phyloP scores from a whole-genome alignment of 2,113 vertebrate species.

The Machaerirhynchus nigripectus region DNA sequence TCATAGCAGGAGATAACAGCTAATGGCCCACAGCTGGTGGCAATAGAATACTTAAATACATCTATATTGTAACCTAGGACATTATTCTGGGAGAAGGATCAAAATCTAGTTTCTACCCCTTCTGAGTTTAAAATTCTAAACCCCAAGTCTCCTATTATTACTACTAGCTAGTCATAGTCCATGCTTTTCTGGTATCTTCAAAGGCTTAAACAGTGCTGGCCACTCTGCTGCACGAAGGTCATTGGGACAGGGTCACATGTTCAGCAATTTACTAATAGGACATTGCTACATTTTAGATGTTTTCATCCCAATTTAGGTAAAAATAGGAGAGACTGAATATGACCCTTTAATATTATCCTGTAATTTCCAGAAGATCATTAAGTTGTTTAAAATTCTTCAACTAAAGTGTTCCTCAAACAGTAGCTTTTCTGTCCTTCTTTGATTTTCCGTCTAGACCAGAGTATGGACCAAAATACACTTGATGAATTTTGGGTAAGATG shows the following conservation, averaged over 20 bases:
- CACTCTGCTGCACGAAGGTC: neutral
- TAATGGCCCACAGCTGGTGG: no score
- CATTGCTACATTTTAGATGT: neutral
- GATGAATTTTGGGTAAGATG: neutral
- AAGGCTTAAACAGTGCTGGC: neutral
- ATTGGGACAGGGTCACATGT: neutral
- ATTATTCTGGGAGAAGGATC: neutral
- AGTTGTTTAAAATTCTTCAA: neutral
- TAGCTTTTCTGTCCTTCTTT: neutral
- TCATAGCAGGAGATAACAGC: no score
- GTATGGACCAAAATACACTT: neutral
- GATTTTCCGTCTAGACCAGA: neutral
- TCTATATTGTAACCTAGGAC: no score
- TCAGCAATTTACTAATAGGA: neutral
- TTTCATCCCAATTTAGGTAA: neutral
- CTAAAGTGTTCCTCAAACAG: neutral
- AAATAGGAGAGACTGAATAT: neutral
- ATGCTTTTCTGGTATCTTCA: neutral
- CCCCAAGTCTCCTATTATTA: neutral
- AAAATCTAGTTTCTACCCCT: neutral
- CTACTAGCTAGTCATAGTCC: neutral
- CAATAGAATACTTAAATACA: no score
- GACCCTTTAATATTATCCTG: neutral
- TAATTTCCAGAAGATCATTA: neutral
- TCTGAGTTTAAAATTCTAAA: neutral